phyloP scores from a whole-genome alignment of 2,888 invertebrate species.

The Buathra laborator region DNA sequence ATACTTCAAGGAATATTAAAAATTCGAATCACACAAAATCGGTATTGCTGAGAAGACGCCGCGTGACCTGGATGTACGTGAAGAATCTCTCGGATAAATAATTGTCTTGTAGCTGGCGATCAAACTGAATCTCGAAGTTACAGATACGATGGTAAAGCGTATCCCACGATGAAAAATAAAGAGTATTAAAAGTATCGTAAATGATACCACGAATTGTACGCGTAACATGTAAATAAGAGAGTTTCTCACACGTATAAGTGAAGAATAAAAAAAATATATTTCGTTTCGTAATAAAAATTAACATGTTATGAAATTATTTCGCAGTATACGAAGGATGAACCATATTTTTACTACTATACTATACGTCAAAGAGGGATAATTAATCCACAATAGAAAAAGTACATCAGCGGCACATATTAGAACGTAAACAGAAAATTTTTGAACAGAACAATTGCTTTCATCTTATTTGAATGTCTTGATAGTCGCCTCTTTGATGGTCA shows the following conservation, averaged over 20 bases:
- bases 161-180: background rate
- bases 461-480: conserved; percentile 6
- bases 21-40: background rate
- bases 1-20: background rate
- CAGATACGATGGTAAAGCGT: conserved; percentile 2
- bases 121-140: background rate
- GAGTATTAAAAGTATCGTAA: conserved; percentile 6
- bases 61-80: background rate
- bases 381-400: background rate
- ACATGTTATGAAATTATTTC: background rate
- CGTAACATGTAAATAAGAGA: conserved; percentile 48
- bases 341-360: background rate
- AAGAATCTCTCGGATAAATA: conserved; percentile 22
- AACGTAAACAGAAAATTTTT: background rate
- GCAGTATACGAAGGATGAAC: background rate
- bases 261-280: conserved; percentile 56
- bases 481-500: conserved; percentile 46
- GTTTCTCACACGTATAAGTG: conserved; percentile 40
- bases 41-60: conserved; percentile 9
- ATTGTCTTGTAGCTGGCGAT: background rate
- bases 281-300: conserved; percentile 48
- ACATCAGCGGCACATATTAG: background rate
- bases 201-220: conserved; percentile 4
- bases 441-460: background rate
- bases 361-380: background rate